Conservation (phyloP, 2,113 vertebrate genomes). For the Pycnonotus jocosus region DNA sequence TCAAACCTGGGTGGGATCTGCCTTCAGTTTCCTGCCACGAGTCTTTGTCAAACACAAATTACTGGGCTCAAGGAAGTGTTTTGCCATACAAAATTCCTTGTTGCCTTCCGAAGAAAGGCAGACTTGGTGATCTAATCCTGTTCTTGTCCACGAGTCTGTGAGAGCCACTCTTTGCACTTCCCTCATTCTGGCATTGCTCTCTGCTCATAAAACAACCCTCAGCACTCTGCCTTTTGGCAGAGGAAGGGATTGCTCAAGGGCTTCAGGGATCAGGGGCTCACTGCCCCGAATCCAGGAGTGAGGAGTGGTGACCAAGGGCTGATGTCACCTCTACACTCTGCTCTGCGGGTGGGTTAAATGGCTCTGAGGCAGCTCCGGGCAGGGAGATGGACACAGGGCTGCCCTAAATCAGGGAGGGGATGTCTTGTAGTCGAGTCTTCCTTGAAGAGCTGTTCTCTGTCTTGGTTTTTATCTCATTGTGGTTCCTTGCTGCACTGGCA, state of each 20-base stretch:
- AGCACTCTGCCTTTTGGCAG: conserved; percentile 24
- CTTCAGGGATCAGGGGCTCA: neutral
- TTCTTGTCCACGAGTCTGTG: neutral
- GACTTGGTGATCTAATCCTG: conserved; percentile 1
- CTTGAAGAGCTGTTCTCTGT: neutral
- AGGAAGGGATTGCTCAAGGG: neutral
- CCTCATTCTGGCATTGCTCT: conserved; percentile 15
- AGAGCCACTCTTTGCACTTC: conserved; percentile 15
- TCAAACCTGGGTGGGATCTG: neutral
- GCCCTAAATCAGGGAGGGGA: neutral
- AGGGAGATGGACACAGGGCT: neutral
- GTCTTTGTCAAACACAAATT: neutral
- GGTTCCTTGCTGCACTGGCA: neutral
- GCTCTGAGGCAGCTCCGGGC: neutral
- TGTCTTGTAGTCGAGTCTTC: fast-evolving
- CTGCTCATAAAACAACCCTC: neutral
- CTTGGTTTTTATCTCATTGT: neutral
- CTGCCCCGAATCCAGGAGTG: neutral
- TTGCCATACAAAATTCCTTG: fast-evolving
- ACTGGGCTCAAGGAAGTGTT: neutral
- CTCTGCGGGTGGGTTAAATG: neutral
- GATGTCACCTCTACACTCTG: neutral
- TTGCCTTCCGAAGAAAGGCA: neutral
- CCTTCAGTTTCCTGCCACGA: neutral
- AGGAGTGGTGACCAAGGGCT: neutral